Conservation (phyloP, 2,797 vertebrate species). For the Lutjanus campechanus region DNA sequence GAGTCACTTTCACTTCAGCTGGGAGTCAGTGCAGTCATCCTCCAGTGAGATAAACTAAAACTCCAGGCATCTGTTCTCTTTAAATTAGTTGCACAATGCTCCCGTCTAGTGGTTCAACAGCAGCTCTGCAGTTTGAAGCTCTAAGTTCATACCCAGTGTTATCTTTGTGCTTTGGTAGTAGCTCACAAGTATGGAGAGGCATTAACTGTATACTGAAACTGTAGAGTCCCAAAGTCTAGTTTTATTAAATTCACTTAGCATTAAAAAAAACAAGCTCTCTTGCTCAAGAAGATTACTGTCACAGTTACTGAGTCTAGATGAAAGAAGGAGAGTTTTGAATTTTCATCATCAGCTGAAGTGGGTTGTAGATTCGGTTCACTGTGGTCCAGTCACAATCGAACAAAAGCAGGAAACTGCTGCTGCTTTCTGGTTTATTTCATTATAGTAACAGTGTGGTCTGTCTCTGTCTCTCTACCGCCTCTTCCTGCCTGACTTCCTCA, state of each 20-base stretch:
- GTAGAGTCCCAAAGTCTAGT: background rate
- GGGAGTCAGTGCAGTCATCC: background rate
- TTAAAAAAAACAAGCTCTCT: too few relatives aligned
- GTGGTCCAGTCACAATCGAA: background rate
- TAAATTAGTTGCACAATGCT: constrained; percentile 18
- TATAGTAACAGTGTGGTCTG: background rate
- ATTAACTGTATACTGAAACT: background rate
- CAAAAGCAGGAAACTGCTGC: background rate
- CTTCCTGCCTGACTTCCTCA: background rate
- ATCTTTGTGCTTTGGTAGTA: background rate
- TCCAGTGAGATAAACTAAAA: background rate
- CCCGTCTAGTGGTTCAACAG: constrained; percentile 43
- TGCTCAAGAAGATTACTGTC: background rate
- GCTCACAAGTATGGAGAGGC: too few relatives aligned
- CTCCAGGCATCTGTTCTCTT: background rate
- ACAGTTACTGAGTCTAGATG: background rate
- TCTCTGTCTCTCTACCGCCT: constrained; percentile 19
- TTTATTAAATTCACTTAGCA: too few relatives aligned
- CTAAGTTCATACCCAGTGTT: background rate
- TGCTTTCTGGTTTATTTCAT: constrained; percentile 11
- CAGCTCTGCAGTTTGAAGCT: constrained; percentile 9
- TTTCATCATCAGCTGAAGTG: background rate
- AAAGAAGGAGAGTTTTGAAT: background rate
- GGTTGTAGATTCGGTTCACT: background rate
- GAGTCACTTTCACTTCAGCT: background rate